Base-by-base conservation (phyloP, 1,140 invertebrate species). In the Drosophila mayri region DNA sequence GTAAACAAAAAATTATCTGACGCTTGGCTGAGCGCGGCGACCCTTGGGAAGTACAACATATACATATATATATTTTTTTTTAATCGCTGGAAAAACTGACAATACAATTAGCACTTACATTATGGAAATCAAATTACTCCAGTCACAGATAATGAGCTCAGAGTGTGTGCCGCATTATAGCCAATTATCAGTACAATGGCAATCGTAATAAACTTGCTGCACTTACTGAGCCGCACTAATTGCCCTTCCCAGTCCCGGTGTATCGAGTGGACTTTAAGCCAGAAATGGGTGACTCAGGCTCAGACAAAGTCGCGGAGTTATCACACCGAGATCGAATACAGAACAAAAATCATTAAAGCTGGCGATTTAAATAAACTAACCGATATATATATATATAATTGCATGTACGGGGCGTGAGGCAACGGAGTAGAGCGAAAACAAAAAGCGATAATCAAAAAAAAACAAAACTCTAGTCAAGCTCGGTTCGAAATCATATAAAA, bases 401-500 rank as follows among this genome's bases (percentile, higher is more conserved):
- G 52, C 40, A 14, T 72, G 25, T 60, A 37, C 41, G 37, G 35
- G 38, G n/a, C 65, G 72, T 77, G 76, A 70, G 83, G 83, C 85
- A 87, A 16, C 47, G 71, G 79, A 79, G 73, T 90, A 67, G 57
- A 66, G 49, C 59, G 60, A 75, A 47, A 65, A 66, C 61, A 44
- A 77, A 79, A 58, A 47, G 59, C 54, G 14, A 77, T 40, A 55
- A 75, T 79, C 59, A 77, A 81, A 85, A 81, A 85, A 76, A 60
- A 76, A 60, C 40, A 66, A 59, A 73, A 50, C 50, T 58, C 43
- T 54, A 44, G 20, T 54, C 25, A 72, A 63, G 49, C 46, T 32
- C 41, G 41, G 66, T 32, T 46, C 47, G 66, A 73, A 74, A 78
- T 67, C 61, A 84, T 90, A 88, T 88, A 88, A 90, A 88, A 88